A percentile compares a stretch with the other conserved stretches of the same genome.
phyloP scores from a whole-genome alignment of 1,140 invertebrate species.

The Conus ventricosus region DNA sequence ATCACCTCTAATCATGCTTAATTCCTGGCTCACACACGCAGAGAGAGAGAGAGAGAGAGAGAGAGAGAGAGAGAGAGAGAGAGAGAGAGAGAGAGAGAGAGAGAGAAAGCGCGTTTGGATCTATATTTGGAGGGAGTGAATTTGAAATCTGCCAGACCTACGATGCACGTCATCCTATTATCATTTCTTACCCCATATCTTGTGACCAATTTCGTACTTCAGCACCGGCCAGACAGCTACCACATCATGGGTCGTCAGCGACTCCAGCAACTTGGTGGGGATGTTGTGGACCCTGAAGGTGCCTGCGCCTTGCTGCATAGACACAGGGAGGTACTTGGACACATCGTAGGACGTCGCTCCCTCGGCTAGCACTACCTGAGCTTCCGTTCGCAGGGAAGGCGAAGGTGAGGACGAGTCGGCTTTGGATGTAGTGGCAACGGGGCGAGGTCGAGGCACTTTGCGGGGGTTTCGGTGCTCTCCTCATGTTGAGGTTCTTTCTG shows the following conservation, averaged over 20 bases:
- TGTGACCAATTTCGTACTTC: conserved; percentile 11
- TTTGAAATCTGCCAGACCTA: not conserved
- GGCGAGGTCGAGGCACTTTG: not conserved
- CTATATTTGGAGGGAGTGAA: too few relatives aligned
- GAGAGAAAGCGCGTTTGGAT: not conserved
- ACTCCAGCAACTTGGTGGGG: not conserved
- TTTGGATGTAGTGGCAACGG: not conserved
- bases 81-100: too few relatives aligned
- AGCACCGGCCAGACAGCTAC: conserved; percentile 15
- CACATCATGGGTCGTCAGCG: conserved; percentile 2
- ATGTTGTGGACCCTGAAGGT: conserved; percentile 14
- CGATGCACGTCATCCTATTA: too few relatives aligned
- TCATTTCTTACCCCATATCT: conserved; percentile 25
- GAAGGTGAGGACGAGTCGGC: not conserved
- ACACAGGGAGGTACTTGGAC: not conserved
- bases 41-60: not conserved
- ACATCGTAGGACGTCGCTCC: too few relatives aligned
- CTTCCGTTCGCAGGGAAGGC: not conserved
- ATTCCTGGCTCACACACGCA: too few relatives aligned
- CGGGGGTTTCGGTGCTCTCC: not conserved
- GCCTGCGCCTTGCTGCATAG: not conserved
- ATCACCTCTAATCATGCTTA: too few relatives aligned
- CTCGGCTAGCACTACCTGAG: not conserved
- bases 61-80: too few relatives aligned
- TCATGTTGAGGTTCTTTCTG: not conserved